phyloP scores from a whole-genome alignment of 2,888 invertebrate species.

The Phrixothrix hirtus region DNA sequence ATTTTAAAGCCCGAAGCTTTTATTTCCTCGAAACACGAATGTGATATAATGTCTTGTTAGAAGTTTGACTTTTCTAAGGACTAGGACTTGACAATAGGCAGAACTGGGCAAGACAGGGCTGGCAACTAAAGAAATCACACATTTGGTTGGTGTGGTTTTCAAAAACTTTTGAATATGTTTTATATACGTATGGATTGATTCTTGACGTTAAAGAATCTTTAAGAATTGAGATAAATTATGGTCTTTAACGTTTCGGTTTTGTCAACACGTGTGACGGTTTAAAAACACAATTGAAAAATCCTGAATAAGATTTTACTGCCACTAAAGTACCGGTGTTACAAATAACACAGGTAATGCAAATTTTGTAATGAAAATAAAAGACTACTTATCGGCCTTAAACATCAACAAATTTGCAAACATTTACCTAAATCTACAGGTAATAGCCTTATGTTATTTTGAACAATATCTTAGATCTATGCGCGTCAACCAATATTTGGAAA shows the following conservation, averaged over 20 bases:
- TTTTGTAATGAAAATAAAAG: too few relatives aligned
- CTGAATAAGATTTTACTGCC: too few relatives aligned
- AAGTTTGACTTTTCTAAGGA: conserved; percentile 15
- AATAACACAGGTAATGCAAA: too few relatives aligned
- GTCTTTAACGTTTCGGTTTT: conserved; percentile 50
- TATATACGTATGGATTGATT: conserved; percentile 39
- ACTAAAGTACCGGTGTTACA: too few relatives aligned
- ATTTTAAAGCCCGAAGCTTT: too few relatives aligned
- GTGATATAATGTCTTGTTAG: conserved; percentile 1
- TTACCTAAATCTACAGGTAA: conserved; percentile 24
- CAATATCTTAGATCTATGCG: conserved; percentile 23
- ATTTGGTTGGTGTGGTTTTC: conserved; percentile 49
- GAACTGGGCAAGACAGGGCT: conserved; percentile 44
- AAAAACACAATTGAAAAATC: conserved; percentile 1
- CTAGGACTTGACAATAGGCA: conserved; percentile 33
- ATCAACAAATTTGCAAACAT: conserved; percentile 29
- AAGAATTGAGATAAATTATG: conserved; percentile 52
- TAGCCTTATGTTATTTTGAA: conserved; percentile 14
- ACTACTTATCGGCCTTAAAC: conserved; percentile 21
- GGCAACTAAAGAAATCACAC: conserved; percentile 39
- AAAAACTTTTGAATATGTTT: conserved; percentile 43
- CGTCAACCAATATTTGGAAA: conserved; percentile 27
- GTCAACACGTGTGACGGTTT: conserved; percentile 51
- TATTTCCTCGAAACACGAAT: too few relatives aligned
- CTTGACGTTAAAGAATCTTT: conserved; percentile 29